These are phyloP conservation scores for Acipenser transmontanus DNA, from an alignment of 2,797 vertebrate species.

Conservation along the genomic window DNA sequence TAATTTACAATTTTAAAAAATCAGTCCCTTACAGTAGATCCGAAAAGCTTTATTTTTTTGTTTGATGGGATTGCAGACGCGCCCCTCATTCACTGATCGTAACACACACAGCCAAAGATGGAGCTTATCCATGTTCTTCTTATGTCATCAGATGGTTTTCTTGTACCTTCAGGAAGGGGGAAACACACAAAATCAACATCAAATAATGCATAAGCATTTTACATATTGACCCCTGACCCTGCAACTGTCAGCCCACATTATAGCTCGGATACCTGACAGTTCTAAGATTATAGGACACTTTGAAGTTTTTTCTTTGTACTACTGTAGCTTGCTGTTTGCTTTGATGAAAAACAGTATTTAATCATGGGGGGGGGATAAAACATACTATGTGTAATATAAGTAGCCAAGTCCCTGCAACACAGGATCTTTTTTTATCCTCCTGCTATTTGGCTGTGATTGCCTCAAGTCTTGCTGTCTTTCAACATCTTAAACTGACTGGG, in stretches of 20 bases:
- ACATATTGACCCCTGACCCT: slow-evolving; percentile 5
- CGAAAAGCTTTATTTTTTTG: no score
- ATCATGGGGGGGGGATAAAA: slow-evolving; percentile 1
- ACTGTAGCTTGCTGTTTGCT: slow-evolving; percentile 6
- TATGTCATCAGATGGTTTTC: no score
- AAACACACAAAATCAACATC: slow-evolving; percentile 1
- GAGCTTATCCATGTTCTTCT: no score
- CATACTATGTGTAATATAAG: not conserved
- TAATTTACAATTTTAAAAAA: no score
- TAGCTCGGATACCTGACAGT: not conserved
- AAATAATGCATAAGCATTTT: not conserved
- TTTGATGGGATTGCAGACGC: no score
- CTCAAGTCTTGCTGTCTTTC: not conserved
- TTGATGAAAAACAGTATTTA: not conserved
- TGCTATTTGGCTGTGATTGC: not conserved
- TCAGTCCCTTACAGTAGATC: no score
- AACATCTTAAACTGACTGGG: not conserved
- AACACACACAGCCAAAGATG: no score
- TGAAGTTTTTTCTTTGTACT: slow-evolving; percentile 4
- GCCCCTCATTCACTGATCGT: no score
- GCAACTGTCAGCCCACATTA: slow-evolving; percentile 2
- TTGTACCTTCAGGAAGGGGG: not conserved
- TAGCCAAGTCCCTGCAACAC: not conserved
- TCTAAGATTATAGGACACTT: not conserved
- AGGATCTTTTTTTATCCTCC: not conserved